Evolutionary conservation across 1,140 invertebrate genomes (phyloP).

Genomic region (Sinella curviseta): DNA sequence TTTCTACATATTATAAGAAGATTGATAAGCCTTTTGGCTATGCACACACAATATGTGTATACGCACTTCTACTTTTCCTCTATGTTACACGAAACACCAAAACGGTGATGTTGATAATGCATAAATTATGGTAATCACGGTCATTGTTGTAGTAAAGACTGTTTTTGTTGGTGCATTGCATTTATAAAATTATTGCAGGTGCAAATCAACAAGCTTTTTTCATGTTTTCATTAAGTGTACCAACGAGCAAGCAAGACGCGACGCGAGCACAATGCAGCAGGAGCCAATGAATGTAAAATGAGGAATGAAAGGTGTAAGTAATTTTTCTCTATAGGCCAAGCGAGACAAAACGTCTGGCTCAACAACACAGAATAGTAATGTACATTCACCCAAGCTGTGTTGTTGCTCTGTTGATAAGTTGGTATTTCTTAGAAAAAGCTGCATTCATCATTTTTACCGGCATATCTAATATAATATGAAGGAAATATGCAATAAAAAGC

Average conservation of each 20-base stretch:
- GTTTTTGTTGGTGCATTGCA: neutral
- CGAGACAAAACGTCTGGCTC: neutral
- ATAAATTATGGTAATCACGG: slow-evolving; percentile 22
- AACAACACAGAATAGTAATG: neutral
- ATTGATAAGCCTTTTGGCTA: too few relatives aligned
- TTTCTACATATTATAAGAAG: too few relatives aligned
- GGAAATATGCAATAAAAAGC: too few relatives aligned
- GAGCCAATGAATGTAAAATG: neutral
- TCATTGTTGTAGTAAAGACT: neutral
- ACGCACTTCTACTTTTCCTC: too few relatives aligned
- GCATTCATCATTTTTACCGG: too few relatives aligned
- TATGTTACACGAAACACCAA: neutral
- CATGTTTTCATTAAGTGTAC: neutral
- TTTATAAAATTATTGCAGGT: neutral
- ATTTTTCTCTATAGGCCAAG: neutral
- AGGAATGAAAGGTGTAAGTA: neutral
- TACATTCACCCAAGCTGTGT: neutral
- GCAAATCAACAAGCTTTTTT: slow-evolving; percentile 18
- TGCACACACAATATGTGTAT: too few relatives aligned
- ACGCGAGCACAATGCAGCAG: too few relatives aligned
- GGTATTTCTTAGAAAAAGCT: too few relatives aligned
- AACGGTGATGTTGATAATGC: neutral
- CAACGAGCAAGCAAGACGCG: too few relatives aligned
- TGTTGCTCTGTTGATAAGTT: too few relatives aligned
- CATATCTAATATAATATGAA: too few relatives aligned